phyloP scores from a whole-genome alignment of 1,140 invertebrate species.

The Musca vetustissima region DNA sequence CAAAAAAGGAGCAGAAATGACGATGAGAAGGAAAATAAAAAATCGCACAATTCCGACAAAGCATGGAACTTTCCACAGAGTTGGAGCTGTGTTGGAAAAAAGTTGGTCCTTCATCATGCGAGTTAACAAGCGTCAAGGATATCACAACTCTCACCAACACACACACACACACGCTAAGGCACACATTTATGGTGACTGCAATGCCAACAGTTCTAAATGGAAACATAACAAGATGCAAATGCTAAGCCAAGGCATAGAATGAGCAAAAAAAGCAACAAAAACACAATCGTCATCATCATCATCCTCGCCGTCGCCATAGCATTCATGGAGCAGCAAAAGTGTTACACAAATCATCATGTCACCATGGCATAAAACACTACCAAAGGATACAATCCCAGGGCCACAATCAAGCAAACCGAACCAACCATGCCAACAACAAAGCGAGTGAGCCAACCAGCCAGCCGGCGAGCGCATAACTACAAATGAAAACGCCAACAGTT shows the following conservation, averaged over 20 bases:
- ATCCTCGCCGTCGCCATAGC: background rate
- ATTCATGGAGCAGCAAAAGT: background rate
- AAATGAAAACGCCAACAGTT: no score
- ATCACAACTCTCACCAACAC: background rate
- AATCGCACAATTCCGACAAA: no score
- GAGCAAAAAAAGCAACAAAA: background rate
- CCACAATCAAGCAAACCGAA: background rate
- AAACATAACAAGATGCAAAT: constrained; percentile 1
- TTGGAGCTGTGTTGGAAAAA: background rate
- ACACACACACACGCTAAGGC: background rate
- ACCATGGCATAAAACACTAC: background rate
- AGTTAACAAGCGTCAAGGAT: constrained; percentile 22
- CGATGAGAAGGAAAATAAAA: no score
- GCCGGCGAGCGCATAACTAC: no score
- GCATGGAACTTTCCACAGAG: background rate
- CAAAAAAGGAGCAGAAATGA: no score
- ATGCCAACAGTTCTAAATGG: background rate
- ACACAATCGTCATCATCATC: background rate
- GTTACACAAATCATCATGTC: background rate
- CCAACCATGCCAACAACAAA: background rate
- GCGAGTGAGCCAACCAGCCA: background rate
- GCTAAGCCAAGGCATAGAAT: background rate
- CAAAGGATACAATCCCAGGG: background rate
- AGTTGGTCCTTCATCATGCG: constrained; percentile 21
- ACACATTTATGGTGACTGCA: background rate